Conservation (phyloP, 2,797 vertebrate species). For the Pogoniulus pusillus region DNA sequence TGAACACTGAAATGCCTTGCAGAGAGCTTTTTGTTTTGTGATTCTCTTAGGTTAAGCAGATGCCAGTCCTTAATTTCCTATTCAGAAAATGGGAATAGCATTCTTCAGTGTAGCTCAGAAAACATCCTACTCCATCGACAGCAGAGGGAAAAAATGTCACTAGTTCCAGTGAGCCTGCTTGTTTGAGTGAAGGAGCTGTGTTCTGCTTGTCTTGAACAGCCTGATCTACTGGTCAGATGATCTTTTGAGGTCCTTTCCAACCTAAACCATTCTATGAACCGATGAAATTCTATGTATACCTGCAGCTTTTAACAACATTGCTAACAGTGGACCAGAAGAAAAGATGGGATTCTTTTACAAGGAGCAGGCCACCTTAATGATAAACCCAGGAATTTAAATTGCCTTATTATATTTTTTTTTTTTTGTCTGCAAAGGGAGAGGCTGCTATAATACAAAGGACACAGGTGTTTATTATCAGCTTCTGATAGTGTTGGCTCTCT, state of each 20-base stretch:
- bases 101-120: background rate
- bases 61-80: conserved; percentile 5
- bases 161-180: background rate
- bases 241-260: too few species aligned
- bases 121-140: background rate
- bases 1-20: background rate
- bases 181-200: background rate
- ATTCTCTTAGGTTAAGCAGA: background rate
- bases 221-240: too few species aligned
- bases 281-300: too few species aligned
- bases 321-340: background rate
- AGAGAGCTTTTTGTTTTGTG: background rate
- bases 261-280: too few species aligned
- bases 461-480: conserved; percentile 71
- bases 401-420: background rate
- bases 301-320: background rate
- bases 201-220: background rate
- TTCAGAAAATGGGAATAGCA: background rate
- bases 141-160: fast-evolving
- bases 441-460: background rate
- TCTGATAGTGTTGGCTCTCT: conserved; percentile 82
- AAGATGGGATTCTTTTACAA: background rate
- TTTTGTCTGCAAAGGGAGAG: background rate
- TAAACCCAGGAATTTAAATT: background rate
- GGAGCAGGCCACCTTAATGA: background rate